Percentiles rank a stretch among this genome's conserved stretches.
Evolutionary conservation across 92 coral and sea anemone species (phyloP).

Genomic region (Zoanthus sociatus): DNA sequence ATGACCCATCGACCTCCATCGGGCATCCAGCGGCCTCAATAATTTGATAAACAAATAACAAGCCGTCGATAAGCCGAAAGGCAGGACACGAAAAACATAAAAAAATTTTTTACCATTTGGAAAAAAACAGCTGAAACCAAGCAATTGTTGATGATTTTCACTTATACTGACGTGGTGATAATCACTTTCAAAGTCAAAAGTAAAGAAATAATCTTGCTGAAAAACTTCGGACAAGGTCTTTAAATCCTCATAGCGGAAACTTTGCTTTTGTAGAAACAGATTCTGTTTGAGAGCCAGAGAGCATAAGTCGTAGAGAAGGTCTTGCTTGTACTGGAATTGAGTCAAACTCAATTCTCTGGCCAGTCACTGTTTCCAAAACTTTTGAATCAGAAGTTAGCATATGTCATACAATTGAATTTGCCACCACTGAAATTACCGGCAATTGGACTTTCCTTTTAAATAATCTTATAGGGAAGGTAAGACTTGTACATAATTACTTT

Average conservation of each 20-base stretch:
- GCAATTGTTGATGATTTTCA: constrained; percentile 21
- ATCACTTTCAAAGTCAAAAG: constrained; percentile 55
- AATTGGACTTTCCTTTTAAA: neutral
- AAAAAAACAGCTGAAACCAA: constrained; percentile 25
- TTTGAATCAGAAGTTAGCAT: constrained; percentile 20
- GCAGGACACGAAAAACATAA: constrained; percentile 48
- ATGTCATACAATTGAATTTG: constrained; percentile 1
- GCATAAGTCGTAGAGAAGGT: no score
- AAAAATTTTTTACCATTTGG: no score
- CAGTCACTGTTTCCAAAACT: neutral
- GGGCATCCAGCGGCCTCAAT: neutral
- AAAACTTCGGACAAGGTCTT: constrained; percentile 25
- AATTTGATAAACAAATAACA: no score
- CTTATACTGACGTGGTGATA: constrained; percentile 54
- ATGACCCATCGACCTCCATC: constrained; percentile 56
- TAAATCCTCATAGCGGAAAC: constrained; percentile 48
- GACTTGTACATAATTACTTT: neutral
- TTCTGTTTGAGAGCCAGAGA: no score
- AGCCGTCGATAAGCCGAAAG: neutral
- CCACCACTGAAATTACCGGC: constrained; percentile 52
- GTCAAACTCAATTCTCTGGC: no score
- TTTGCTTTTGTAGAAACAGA: no score
- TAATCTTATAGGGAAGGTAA: neutral
- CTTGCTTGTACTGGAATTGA: no score
- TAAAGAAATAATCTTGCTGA: constrained; percentile 41